Evolutionary conservation across 2,888 invertebrate species (phyloP).

Genomic region (Willowsia nigromaculata): DNA sequence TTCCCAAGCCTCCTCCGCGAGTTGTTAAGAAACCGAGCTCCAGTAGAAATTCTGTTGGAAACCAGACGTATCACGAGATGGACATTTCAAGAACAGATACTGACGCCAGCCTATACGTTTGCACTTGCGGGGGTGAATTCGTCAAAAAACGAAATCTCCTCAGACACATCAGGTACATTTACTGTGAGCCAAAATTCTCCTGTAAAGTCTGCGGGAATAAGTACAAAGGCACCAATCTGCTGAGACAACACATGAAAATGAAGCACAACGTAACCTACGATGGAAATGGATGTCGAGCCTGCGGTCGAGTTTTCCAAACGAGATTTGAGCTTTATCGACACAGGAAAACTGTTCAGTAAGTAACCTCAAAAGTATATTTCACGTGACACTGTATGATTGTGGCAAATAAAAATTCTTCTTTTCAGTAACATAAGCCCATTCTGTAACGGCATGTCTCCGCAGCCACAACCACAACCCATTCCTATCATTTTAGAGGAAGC

Average conservation of each 20-base stretch:
- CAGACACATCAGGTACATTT: neutral
- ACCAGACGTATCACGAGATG: neutral
- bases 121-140: neutral
- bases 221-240: neutral
- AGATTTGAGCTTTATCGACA: neutral
- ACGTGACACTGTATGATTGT: neutral
- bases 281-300: neutral
- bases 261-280: neutral
- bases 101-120: neutral
- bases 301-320: neutral
- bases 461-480: neutral
- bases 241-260: neutral
- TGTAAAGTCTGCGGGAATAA: neutral
- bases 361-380: neutral
- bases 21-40: too few relatives aligned
- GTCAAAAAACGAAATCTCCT: neutral
- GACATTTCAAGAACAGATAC: neutral
- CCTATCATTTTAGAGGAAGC: too few relatives aligned
- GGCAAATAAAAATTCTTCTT: neutral
- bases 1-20: too few relatives aligned
- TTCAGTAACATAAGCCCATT: neutral
- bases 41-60: too few relatives aligned
- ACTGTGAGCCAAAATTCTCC: neutral
- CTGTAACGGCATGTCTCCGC: neutral
- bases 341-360: neutral